A percentile compares a stretch with the other conserved stretches of the same genome.
phyloP scores from a whole-genome alignment of 2,797 vertebrate genomes.

The Fundulus diaphanus region DNA sequence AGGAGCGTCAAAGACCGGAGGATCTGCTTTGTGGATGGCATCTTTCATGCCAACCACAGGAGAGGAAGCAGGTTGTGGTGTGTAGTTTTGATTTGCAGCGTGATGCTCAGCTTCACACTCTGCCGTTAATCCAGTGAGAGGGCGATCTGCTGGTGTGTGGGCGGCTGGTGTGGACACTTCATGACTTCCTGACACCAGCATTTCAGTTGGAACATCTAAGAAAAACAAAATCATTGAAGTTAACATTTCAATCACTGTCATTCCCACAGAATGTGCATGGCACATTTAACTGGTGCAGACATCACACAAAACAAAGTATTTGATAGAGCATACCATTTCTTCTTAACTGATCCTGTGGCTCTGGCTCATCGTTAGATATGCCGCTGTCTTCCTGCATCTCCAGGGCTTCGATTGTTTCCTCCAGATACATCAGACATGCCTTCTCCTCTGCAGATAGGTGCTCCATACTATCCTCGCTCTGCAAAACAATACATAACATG shows the following conservation, averaged over 20 bases:
- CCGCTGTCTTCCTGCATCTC: conserved; percentile 89
- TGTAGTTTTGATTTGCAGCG: conserved; percentile 18
- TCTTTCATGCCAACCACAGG: conserved; percentile 4
- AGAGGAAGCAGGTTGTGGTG: conserved; percentile 14
- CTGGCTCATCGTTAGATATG: conserved; percentile 83
- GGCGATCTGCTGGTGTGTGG: neutral
- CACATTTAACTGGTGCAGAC: neutral
- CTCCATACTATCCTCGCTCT: conserved; percentile 91
- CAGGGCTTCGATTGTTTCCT: conserved; percentile 92
- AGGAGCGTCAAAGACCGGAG: neutral
- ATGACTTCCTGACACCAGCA: conserved; percentile 17
- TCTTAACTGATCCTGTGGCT: conserved; percentile 19
- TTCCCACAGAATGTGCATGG: neutral
- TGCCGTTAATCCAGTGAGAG: neutral
- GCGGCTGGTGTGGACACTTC: neutral
- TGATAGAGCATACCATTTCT: conserved; percentile 33
- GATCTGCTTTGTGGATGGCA: neutral
- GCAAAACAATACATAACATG: conserved; percentile 16
- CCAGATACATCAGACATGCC: conserved; percentile 91
- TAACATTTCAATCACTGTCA: neutral
- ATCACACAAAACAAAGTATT: neutral
- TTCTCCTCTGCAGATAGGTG: conserved; percentile 91
- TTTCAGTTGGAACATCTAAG: conserved; percentile 56
- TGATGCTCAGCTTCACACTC: conserved; percentile 7
- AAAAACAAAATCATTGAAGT: conserved; percentile 27